Percentiles rank a stretch among this genome's conserved stretches.
These are phyloP conservation scores for Agrilus mali DNA, from an alignment of 2,888 invertebrate genomes.

Conservation along the genomic window DNA sequence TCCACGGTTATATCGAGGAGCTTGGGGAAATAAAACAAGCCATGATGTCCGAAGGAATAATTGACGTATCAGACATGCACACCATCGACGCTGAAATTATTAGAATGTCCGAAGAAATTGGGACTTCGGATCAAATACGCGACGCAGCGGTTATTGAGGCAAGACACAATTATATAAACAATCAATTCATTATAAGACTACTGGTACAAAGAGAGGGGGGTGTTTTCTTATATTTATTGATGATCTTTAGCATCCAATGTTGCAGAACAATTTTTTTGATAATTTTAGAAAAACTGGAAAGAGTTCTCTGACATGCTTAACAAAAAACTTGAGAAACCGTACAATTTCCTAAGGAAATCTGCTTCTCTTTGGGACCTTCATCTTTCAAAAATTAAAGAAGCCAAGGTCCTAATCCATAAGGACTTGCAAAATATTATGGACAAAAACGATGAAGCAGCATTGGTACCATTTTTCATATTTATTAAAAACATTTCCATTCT, in stretches of 20 bases:
- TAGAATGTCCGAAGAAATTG: constrained; percentile 4
- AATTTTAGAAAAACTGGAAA: constrained; percentile 17
- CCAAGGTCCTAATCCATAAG: constrained; percentile 15
- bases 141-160: constrained; percentile 5
- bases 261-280: constrained; percentile 5
- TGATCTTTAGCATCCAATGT: not conserved
- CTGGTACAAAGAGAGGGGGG: too few relatives aligned
- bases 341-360: constrained; percentile 15
- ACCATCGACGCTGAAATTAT: constrained; percentile 3
- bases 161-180: not conserved
- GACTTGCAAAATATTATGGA: constrained; percentile 18
- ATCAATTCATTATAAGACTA: too few relatives aligned
- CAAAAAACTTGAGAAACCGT: constrained; percentile 11
- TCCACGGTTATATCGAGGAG: constrained; percentile 21
- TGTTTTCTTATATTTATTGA: not conserved
- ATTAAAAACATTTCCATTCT: too few relatives aligned
- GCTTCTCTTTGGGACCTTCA: constrained; percentile 22
- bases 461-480: not conserved
- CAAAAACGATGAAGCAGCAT: constrained; percentile 13
- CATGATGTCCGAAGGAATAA: constrained; percentile 2
- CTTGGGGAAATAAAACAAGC: constrained; percentile 14
- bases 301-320: constrained; percentile 10
- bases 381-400: constrained; percentile 17
- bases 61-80: constrained; percentile 3
- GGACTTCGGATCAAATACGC: constrained; percentile 3